Evolutionary conservation across 2,797 vertebrate species (phyloP), one percentile per base, ranked within the genome.

Genomic region (Mormyrus proboscirostris): DNA sequence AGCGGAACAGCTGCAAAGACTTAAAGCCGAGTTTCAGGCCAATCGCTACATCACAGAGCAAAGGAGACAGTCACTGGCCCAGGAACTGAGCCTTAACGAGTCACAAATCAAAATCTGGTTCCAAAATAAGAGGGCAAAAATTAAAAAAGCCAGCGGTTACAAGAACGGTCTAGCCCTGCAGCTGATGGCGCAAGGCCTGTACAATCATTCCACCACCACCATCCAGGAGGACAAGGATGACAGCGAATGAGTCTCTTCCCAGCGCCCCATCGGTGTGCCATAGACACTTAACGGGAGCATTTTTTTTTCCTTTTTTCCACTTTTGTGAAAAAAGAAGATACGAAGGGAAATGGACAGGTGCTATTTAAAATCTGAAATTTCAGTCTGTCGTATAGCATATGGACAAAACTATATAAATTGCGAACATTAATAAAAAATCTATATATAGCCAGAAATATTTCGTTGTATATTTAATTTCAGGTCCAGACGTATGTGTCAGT

Each of bases 81-180:
- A 97, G 93, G 98, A 99, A 95, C 98, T 99, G 91, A 97, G 96
- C 94, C 98, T 99, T 92, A 99, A 99, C 93, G 98, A 99, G 94
- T 98, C 98, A 55, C 98, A 99, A 94, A 98, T 99, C 91, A 99
- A 99, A 94, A 99, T 99, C 95, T 99, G 98, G 98, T 99, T 99
- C 95, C 98, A 99, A 95, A 99, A 99, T 92, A 99, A 99, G 94
- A 94, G 98, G 89, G 98, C 98, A 91, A 99, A 99, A 94, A 99
- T 99, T 92, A 99, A 99, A 96, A 99, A 99, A 90, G 97, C 98
- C 92, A 96, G 94, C 7, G 98, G 98, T 92, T 97, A 97, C 93
- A 99, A 99, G 94, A 99, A 99, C 93, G 97, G 97, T 92, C 96
- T 99, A 94, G 98, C 98, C n/a, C 96, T 99, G 93, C 98, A 99